Evolutionary conservation across 2,888 invertebrate species (phyloP).

Genomic region (Homarus gammarus): DNA sequence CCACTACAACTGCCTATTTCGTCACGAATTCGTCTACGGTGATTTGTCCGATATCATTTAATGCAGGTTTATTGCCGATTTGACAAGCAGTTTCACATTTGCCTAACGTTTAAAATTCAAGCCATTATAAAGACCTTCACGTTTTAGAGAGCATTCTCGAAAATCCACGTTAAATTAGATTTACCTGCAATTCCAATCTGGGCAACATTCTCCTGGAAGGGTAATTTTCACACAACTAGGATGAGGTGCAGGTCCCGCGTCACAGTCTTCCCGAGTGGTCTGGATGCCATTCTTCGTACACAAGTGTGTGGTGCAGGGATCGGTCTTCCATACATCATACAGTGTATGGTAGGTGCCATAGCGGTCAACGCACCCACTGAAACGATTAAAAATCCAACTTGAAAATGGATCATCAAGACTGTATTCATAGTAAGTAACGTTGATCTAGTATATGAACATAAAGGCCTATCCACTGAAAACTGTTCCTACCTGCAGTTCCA

Average conservation of each 20-base stretch:
- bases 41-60: too few relatives aligned
- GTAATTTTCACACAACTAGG: not conserved
- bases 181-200: slow-evolving; percentile 4
- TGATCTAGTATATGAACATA: too few relatives aligned
- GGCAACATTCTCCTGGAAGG: not conserved
- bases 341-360: not conserved
- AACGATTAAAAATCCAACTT: not conserved
- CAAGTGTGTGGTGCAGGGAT: not conserved
- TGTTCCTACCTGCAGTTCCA: slow-evolving; percentile 22
- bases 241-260: not conserved
- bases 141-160: too few relatives aligned
- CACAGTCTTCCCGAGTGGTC: not conserved
- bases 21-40: too few relatives aligned
- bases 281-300: not conserved
- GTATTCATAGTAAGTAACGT: too few relatives aligned
- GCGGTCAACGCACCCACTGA: not conserved
- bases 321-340: not conserved
- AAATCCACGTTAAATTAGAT: too few relatives aligned
- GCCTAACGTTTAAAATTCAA: too few relatives aligned
- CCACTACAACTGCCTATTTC: too few relatives aligned
- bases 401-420: too few relatives aligned
- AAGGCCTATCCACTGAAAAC: not conserved
- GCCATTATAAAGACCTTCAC: too few relatives aligned
- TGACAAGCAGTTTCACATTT: too few relatives aligned
- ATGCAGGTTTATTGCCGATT: too few relatives aligned